Evolutionary conservation across 2,113 vertebrate species (phyloP).

Genomic region (Todiramphus chloris): DNA sequence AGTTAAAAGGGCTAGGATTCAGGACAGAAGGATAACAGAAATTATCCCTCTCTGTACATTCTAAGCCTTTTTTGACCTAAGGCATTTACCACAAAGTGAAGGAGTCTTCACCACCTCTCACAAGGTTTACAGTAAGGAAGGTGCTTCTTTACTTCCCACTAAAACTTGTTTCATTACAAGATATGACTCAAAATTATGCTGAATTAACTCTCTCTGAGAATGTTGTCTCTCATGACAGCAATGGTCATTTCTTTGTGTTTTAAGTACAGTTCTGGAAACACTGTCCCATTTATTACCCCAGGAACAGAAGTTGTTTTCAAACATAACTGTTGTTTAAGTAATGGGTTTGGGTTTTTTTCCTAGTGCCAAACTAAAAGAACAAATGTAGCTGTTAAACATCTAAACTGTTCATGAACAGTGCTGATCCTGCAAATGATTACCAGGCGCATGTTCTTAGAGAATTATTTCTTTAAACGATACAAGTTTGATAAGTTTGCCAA

Average conservation of each 20-base stretch:
- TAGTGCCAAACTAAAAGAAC: neutral
- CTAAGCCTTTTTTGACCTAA: constrained; percentile 37
- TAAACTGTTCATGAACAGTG: neutral
- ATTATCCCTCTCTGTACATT: neutral
- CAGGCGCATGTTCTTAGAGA: neutral
- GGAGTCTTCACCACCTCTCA: neutral
- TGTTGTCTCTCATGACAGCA: neutral
- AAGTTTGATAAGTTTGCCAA: neutral
- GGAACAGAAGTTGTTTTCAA: neutral
- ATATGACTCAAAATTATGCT: neutral
- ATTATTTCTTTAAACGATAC: constrained; percentile 14
- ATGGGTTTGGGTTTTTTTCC: neutral
- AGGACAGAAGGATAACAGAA: constrained; percentile 7
- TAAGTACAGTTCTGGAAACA: neutral
- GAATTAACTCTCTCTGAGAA: neutral
- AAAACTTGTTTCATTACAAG: neutral
- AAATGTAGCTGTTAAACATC: neutral
- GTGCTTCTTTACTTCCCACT: neutral
- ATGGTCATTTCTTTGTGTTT: neutral
- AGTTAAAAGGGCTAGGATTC: neutral
- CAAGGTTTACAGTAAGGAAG: neutral
- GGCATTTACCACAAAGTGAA: neutral
- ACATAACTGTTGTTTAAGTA: neutral
- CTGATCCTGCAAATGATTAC: neutral
- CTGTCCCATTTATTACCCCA: neutral